Evolutionary conservation across 64 coral and sea anemone genomes (phyloP).

Genomic region (Pocillopora damicornis): DNA sequence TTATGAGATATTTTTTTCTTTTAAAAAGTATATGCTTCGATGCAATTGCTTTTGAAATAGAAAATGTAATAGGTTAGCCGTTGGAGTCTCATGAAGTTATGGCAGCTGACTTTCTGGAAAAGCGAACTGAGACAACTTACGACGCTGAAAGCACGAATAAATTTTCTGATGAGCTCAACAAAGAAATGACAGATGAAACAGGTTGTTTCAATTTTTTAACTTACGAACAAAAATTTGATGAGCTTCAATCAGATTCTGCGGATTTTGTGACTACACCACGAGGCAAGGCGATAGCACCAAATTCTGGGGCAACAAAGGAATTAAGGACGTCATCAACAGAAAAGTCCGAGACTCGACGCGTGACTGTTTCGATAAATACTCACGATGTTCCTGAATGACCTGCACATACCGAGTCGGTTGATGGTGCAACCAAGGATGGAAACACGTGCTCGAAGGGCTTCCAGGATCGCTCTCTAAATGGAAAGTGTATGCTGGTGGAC

Average conservation of each 20-base stretch:
- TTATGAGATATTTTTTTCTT: background rate
- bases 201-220: background rate
- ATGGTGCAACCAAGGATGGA: background rate
- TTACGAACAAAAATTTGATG: background rate
- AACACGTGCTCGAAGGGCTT: background rate
- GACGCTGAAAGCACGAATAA: background rate
- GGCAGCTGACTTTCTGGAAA: background rate
- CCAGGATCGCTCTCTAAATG: conserved; percentile 29
- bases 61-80: conserved; percentile 19
- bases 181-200: background rate
- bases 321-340: background rate
- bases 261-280: background rate
- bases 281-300: background rate
- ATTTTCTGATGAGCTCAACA: background rate
- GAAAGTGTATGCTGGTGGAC: conserved; percentile 7
- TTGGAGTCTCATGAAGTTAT: background rate
- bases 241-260: background rate
- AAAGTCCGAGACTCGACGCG: background rate
- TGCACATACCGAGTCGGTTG: background rate
- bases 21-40: background rate
- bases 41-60: conserved; percentile 31
- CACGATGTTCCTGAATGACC: background rate
- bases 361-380: background rate
- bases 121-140: background rate
- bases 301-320: background rate